These are phyloP conservation scores for Hyles euphorbiae DNA, from an alignment of 1,140 invertebrate species.

Conservation along the genomic window DNA sequence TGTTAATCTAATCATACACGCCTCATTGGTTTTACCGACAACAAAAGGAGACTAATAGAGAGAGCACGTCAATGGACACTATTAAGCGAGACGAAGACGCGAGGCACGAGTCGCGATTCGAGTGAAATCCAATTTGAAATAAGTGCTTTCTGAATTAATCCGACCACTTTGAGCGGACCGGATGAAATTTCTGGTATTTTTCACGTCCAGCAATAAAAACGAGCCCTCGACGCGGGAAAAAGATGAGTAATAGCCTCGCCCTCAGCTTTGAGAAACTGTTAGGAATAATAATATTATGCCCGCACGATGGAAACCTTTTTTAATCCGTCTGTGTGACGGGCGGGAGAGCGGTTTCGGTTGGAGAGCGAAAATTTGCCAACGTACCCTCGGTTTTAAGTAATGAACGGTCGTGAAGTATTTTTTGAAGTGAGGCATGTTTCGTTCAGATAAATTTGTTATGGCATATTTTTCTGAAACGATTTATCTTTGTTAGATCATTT, in stretches of 20 bases:
- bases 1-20: no score
- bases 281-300: slow-evolving; percentile 69
- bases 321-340: slow-evolving; percentile 30
- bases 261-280: slow-evolving; percentile 51
- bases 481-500: no score
- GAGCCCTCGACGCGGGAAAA: slow-evolving; percentile 52
- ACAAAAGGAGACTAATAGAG: slow-evolving; percentile 30
- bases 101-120: slow-evolving; percentile 38
- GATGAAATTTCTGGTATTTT: slow-evolving; percentile 73
- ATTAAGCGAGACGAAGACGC: slow-evolving; percentile 56
- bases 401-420: no score
- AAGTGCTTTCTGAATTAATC: slow-evolving; percentile 73
- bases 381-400: neutral
- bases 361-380: slow-evolving; percentile 8
- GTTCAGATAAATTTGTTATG: no score
- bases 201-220: slow-evolving; percentile 71
- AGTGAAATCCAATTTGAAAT: slow-evolving; percentile 72
- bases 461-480: no score
- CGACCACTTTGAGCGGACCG: slow-evolving; percentile 64
- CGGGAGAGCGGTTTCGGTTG: slow-evolving; percentile 15
- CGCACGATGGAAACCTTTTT: slow-evolving; percentile 52
- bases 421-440: no score
- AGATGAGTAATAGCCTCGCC: slow-evolving; percentile 64
- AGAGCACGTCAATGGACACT: slow-evolving; percentile 41
- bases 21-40: slow-evolving; percentile 15